Conservation (phyloP, 2,113 vertebrate genomes). For the Scomber scombrus region DNA sequence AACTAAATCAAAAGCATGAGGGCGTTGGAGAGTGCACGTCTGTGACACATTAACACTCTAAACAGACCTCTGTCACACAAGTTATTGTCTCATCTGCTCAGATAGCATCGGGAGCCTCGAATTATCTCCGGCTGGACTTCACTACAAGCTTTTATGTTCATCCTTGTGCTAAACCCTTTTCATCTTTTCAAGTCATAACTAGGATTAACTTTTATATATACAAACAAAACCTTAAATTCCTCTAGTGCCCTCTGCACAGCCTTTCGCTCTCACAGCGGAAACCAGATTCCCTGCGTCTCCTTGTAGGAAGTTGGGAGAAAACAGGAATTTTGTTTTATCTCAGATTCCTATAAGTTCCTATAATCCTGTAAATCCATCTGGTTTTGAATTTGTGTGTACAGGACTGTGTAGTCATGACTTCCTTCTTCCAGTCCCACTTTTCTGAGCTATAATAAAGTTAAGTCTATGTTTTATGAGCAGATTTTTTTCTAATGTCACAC, state of each 20-base stretch:
- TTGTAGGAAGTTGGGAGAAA: slow-evolving; percentile 56
- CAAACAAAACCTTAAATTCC: slow-evolving; percentile 70
- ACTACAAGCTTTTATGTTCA: slow-evolving; percentile 52
- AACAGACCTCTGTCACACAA: slow-evolving; percentile 38
- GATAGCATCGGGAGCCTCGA: slow-evolving; percentile 31
- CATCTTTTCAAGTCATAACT: slow-evolving; percentile 67
- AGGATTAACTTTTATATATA: slow-evolving; percentile 68
- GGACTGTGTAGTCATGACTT: slow-evolving; percentile 44
- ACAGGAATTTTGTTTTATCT: slow-evolving; percentile 67
- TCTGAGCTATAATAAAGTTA: slow-evolving; percentile 22
- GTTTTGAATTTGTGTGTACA: slow-evolving; percentile 41
- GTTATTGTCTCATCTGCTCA: slow-evolving; percentile 33
- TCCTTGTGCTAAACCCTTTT: slow-evolving; percentile 53
- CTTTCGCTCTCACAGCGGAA: slow-evolving; percentile 45
- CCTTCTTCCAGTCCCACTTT: slow-evolving; percentile 13
- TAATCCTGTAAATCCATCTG: slow-evolving; percentile 69
- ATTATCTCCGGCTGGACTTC: slow-evolving; percentile 36
- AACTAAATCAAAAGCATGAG: slow-evolving; percentile 56
- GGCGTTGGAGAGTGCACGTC: slow-evolving; percentile 22
- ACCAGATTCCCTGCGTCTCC: slow-evolving; percentile 32
- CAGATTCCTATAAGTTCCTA: slow-evolving; percentile 61
- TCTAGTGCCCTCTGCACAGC: slow-evolving; percentile 26
- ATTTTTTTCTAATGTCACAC: no score
- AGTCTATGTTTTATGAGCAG: no score
- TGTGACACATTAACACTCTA: slow-evolving; percentile 54